A percentile compares a stretch with the other conserved stretches of the same genome.
Evolutionary conservation across 2,888 invertebrate species (phyloP).

Genomic region (Mythimna ferrago): DNA sequence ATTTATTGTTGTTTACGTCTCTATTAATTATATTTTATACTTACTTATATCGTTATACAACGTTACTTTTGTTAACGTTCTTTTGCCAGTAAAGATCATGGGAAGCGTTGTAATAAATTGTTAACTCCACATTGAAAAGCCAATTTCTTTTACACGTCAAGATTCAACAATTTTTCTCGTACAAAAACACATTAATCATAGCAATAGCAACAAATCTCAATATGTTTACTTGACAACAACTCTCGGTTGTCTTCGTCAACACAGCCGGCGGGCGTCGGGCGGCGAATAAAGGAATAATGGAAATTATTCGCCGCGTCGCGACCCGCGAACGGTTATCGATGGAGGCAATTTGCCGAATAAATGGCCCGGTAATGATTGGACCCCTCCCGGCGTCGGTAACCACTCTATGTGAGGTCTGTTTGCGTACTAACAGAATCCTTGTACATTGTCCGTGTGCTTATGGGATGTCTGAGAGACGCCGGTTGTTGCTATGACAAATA

Average conservation of each 20-base stretch:
- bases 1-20: constrained; percentile 36
- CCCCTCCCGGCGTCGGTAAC: constrained; percentile 63
- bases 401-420: constrained; percentile 67
- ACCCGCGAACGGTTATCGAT: constrained; percentile 80
- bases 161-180: constrained; percentile 13
- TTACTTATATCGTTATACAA: neutral
- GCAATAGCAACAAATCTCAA: constrained; percentile 59
- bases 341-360: constrained; percentile 84
- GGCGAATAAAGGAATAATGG: constrained; percentile 78
- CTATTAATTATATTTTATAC: constrained; percentile 12
- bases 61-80: neutral
- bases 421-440: constrained; percentile 50
- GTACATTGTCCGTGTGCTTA: constrained; percentile 39
- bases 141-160: constrained; percentile 7
- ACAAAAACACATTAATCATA: constrained; percentile 55
- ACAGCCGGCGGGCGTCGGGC: constrained; percentile 71
- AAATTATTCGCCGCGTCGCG: constrained; percentile 79
- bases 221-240: constrained; percentile 68
- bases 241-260: constrained; percentile 74
- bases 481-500: constrained; percentile 17
- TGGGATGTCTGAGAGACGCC: constrained; percentile 4
- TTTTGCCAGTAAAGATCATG: neutral
- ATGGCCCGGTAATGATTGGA: constrained; percentile 72
- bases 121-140: constrained; percentile 13
- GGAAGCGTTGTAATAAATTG: neutral